Conservation (phyloP, 2,797 vertebrate genomes). For the Melanotaenia trifasciata region DNA sequence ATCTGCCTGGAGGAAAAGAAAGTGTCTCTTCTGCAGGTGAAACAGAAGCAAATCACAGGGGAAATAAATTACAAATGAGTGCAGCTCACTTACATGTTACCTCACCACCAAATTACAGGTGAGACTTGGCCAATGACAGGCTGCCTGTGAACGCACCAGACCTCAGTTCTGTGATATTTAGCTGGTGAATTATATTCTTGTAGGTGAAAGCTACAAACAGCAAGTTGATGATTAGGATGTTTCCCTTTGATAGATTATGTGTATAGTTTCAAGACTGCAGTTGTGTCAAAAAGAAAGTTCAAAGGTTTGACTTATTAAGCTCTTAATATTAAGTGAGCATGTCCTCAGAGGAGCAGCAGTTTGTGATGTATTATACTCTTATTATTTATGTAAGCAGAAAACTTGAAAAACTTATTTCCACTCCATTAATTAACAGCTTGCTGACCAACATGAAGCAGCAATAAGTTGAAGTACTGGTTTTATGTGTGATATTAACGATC, state of each 20-base stretch:
- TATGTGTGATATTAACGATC: background rate
- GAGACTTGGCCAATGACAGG: constrained; percentile 44
- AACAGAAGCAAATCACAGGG: constrained; percentile 9
- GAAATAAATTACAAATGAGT: constrained; percentile 7
- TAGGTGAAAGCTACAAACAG: constrained; percentile 21
- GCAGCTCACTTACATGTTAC: constrained; percentile 12
- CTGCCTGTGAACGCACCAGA: constrained; percentile 16
- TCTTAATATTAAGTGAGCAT: too few species aligned
- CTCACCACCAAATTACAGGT: constrained; percentile 46
- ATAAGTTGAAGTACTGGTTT: background rate
- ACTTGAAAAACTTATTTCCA: too few species aligned
- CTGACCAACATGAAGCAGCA: too few species aligned
- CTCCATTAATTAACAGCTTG: too few species aligned
- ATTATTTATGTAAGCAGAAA: too few species aligned
- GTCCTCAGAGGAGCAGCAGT: too few species aligned
- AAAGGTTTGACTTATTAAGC: background rate
- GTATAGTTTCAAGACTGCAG: background rate
- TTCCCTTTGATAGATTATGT: background rate
- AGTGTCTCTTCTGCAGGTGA: constrained; percentile 21
- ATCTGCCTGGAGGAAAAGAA: constrained; percentile 8
- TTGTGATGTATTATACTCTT: too few species aligned
- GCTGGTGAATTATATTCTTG: constrained; percentile 22
- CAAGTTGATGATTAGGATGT: constrained; percentile 1
- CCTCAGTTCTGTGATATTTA: constrained; percentile 4
- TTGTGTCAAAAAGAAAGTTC: background rate